Evolutionary conservation across 2,888 invertebrate species (phyloP), one percentile per base, ranked within the genome.

Genomic region (Lasius fuliginosus): DNA sequence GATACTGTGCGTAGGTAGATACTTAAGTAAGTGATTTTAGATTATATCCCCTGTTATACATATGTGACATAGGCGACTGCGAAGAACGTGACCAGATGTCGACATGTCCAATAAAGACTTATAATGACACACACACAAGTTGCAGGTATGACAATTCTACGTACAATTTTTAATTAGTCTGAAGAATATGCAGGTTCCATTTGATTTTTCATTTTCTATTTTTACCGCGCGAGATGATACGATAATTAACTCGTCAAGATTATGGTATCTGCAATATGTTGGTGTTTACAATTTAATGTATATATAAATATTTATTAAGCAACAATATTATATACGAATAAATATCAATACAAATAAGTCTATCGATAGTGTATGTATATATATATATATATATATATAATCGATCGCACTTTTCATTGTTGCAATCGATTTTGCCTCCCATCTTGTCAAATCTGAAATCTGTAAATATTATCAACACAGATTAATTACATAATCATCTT

Each of bases 251-350:
- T 53, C 8, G 9, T 36, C 8, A 27, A 15, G 18, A 36, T 23
- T 0, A n/a, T 27, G 12, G 1, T 60, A 30, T 33, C 30, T 74
- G 30, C 36, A 42, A 36, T 56, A 74, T 42, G 5, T 53, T 40
- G 42, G 3, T n/a, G 58, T 74, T 74, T 74, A 9, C n/a, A 42
- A 62, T 12, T 60, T 62, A 65, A 65, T 60, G 42, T 74, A n/a
- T 30, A 74, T 62, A 42, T 60, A 74, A 12, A 74, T 74, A 42
- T 11, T 27, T 40, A 30, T 74, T 74, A 74, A 62, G 73, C 27
- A 40, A 36, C 6, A 40, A 40, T 15, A n/a, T 12, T n/a, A 15
- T 65, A 42, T 40, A 40, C n/a, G 8, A 53, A 53, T 49, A 18
- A 49, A 49, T 53, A 53, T 53, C 6, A 9, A 53, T 53, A 53